phyloP scores from a whole-genome alignment of 2,797 vertebrate genomes.

The Malurus splendens region DNA sequence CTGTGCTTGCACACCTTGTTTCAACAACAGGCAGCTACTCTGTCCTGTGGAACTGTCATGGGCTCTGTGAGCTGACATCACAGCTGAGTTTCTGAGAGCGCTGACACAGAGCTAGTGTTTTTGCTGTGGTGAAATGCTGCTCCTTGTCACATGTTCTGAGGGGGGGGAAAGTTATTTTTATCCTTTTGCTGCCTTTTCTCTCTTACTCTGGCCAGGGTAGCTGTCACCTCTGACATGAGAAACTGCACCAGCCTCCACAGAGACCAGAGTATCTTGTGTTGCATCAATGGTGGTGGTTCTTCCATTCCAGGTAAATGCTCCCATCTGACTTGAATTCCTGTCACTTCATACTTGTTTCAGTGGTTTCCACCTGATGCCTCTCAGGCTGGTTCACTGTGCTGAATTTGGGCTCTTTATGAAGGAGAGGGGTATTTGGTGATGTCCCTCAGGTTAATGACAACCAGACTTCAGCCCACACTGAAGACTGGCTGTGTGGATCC shows the following conservation, averaged over 20 bases:
- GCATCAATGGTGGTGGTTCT: background rate
- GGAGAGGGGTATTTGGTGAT: background rate
- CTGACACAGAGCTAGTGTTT: background rate
- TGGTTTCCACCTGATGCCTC: background rate
- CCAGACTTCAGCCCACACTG: background rate
- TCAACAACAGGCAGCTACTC: background rate
- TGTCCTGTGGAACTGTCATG: background rate
- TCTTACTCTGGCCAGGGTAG: background rate
- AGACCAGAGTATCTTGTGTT: rapidly evolving
- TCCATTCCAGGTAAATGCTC: background rate
- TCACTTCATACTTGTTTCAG: background rate
- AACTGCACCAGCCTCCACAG: background rate
- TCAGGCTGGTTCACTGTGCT: background rate
- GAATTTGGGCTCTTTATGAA: background rate
- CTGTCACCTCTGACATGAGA: background rate
- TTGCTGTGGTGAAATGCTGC: background rate
- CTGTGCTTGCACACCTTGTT: rapidly evolving
- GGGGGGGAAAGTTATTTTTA: background rate
- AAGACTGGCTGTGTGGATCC: background rate
- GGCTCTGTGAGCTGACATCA: background rate
- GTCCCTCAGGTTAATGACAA: background rate
- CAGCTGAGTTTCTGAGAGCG: background rate
- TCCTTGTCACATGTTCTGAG: background rate
- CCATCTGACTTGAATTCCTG: background rate
- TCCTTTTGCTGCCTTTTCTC: background rate